Base-by-base conservation (phyloP, 2,113 vertebrate species). In the Saccopteryx bilineata region DNA sequence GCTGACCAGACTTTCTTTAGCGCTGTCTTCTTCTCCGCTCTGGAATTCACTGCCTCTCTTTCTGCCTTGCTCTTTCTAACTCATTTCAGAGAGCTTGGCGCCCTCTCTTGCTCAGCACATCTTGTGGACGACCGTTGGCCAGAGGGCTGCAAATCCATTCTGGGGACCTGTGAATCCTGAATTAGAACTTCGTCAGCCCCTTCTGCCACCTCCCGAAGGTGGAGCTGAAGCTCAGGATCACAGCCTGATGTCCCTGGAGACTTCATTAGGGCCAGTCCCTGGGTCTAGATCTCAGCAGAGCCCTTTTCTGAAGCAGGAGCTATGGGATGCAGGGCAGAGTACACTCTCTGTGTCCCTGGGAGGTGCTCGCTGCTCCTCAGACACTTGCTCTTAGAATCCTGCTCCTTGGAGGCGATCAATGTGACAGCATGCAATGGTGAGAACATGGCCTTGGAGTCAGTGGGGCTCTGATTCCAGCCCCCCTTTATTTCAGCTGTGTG, bases 211-310 rank as follows among this genome's bases (percentile, higher is more conserved):
- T 91, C 18, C 18, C 0, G 2, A 19, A 58, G 85, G 68, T 83
- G 89, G 66, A 60, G 46, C 31, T 6, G 68, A 52, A 68, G 39
- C 76, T 93, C 61, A 60, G 33, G 63, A 88, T 48, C 24, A n/a
- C 31, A 88, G 78, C 4, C 19, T 1, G 9, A 11, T 26, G 39
- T 87, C 88, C 75, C 95, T 26, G 9, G 90, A 87, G 91, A 76
- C 89, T 86, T 94, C 89, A 78, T 93, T 93, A 91, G 91, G 86
- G 78, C 63, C 85, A 46, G 68, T 85, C 5, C 58, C 58, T 68
- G 61, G 8, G 50, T 54, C 24, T 26, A 63, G 39, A 85, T 52
- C 71, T 82, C 50, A 54, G 86, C 69, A 71, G 68, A 94, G 60
- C 28, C 17, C 39, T 85, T 0, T 1, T 61, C 56, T 69, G 68